These are phyloP conservation scores for Cygnus buccinator DNA, from an alignment of 2,113 vertebrate genomes.

Conservation along the genomic window DNA sequence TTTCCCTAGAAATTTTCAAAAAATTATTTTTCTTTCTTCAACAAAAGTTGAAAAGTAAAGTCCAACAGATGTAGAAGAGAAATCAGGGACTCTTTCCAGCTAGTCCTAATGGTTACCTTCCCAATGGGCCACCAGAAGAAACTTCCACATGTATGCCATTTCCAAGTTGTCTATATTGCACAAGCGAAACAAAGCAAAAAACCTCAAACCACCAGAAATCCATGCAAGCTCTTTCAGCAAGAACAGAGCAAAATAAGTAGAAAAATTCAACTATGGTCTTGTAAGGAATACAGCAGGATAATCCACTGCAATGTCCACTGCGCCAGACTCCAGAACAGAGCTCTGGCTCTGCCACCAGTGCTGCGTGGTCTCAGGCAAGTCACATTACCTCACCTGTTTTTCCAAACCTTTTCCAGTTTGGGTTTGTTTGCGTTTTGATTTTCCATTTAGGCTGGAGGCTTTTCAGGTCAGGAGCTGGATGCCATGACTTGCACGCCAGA, in stretches of 20 bases:
- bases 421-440: neutral
- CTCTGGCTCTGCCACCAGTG: neutral
- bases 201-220: neutral
- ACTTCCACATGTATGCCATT: neutral
- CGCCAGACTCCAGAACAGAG: neutral
- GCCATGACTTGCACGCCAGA: neutral
- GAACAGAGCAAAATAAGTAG: neutral
- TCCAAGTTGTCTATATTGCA: neutral
- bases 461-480: neutral
- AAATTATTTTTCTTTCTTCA: neutral
- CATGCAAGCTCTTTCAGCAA: accelerated
- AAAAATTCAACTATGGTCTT: neutral
- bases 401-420: neutral
- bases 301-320: neutral
- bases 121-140: neutral
- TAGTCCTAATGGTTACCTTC: neutral
- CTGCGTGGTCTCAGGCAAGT: accelerated
- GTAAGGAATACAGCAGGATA: accelerated
- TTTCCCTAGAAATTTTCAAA: neutral
- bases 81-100: neutral
- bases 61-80: neutral
- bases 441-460: neutral
- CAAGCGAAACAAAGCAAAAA: neutral
- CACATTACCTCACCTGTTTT: neutral
- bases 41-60: neutral